A percentile compares a stretch with the other conserved stretches of the same genome.
These are phyloP conservation scores for Fistularia commersonii DNA, from an alignment of 2,797 vertebrate species.

Conservation along the genomic window DNA sequence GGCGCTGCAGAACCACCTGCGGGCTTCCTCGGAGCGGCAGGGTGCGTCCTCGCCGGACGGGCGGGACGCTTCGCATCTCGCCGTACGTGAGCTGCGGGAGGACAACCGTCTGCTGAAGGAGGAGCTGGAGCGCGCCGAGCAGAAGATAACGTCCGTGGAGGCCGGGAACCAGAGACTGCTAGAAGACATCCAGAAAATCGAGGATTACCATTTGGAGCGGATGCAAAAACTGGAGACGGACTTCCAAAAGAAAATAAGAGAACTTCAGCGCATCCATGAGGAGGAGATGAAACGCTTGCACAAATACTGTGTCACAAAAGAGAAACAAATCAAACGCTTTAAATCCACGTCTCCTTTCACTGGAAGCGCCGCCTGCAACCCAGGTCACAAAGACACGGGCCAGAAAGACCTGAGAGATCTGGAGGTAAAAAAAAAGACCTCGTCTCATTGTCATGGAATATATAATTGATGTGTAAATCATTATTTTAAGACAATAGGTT, in stretches of 20 bases:
- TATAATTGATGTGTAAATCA: too few species aligned
- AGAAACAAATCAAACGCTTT: constrained; percentile 47
- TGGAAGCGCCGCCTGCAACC: constrained; percentile 2
- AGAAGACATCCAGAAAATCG: constrained; percentile 73
- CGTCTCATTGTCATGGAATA: neutral
- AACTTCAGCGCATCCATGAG: constrained; percentile 82
- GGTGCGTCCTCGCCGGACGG: constrained; percentile 73
- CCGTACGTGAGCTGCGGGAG: constrained; percentile 71
- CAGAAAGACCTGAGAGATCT: constrained; percentile 74
- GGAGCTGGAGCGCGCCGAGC: constrained; percentile 71
- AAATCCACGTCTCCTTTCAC: constrained; percentile 11
- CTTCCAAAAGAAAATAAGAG: constrained; percentile 83
- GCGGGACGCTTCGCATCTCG: constrained; percentile 70
- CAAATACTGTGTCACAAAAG: constrained; percentile 69
- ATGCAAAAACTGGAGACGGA: constrained; percentile 78
- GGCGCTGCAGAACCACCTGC: constrained; percentile 64
- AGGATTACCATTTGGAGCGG: constrained; percentile 72
- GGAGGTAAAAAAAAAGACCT: neutral
- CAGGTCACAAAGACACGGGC: constrained; percentile 57
- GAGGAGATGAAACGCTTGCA: constrained; percentile 84
- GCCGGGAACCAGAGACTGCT: constrained; percentile 66
- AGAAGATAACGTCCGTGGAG: constrained; percentile 73
- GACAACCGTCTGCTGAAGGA: constrained; percentile 67
- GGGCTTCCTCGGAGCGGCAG: constrained; percentile 66
- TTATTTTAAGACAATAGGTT: too few species aligned